Evolutionary conservation across 2,113 vertebrate species (phyloP), one percentile per base, ranked within the genome.

Genomic region (Isichthys henryi): DNA sequence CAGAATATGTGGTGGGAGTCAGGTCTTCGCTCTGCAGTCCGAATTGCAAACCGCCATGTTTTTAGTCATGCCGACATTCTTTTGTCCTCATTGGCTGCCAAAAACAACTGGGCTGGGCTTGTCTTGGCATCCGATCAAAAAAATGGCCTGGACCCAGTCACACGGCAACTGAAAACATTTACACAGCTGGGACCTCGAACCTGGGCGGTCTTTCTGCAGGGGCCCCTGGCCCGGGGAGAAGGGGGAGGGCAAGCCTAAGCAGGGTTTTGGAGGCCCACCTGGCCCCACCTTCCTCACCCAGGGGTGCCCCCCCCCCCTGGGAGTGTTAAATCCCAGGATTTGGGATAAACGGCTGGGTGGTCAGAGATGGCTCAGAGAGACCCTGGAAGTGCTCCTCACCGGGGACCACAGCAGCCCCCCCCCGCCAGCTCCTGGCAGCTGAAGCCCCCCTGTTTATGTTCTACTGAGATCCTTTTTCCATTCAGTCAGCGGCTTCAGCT

Each of bases 131-230:
- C 0, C 52, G 95, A 97, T 97, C 98, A 98, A 97, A 96, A 98
- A 95, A 94, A 80, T 80, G 94, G 23, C 93, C 94, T 90, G 93
- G 95, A 96, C 96, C 96, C 96, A 97, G 97, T 97, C 97, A 95
- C 97, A 96, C 96, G 95, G 95, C 97, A 97, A 98, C 97, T 96
- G 95, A 98, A 98, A 99, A 98, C 97, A 98, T 99, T 99, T 97
- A 99, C 97, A 99, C 98, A 99, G 98, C 98, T 99, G 98, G 97
- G 97, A 95, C 95, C 94, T 93, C 92, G 91, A 95, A 95, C 95
- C 96, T 94, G 96, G 95, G 96, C 96, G 93, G 93, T 91, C 94
- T 94, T 95, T 94, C 95, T 95, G 95, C 94, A 93, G 95, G 94
- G 96, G 45, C 23, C 95, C 92, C 88, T 66, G 87, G 91, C 91